Conservation (phyloP, 2,113 vertebrate species). For the Bucco capensis region DNA sequence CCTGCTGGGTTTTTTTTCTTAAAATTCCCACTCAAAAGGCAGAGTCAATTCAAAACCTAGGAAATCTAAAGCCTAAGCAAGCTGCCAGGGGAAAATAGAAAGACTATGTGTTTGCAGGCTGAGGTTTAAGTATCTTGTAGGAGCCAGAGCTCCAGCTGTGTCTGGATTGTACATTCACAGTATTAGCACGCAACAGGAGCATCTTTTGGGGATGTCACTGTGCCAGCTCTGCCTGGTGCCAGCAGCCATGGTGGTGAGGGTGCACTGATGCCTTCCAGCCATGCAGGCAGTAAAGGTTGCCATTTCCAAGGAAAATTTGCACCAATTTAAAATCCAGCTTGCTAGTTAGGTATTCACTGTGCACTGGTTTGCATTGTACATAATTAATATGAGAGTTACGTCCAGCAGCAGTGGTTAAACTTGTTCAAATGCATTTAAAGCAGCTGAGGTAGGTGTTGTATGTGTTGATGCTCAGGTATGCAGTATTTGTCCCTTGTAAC, state of each 20-base stretch:
- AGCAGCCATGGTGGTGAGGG: neutral
- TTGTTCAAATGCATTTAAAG: conserved; percentile 5
- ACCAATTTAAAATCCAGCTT: neutral
- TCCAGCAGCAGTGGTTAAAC: neutral
- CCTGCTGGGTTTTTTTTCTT: neutral
- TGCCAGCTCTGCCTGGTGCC: neutral
- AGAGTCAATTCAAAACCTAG: conserved; percentile 22
- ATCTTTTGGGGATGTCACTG: neutral
- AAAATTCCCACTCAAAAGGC: conserved; percentile 50
- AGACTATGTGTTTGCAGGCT: neutral
- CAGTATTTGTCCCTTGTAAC: neutral
- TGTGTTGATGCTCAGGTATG: neutral
- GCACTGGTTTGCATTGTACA: accelerated
- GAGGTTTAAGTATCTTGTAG: neutral
- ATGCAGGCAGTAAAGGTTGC: neutral
- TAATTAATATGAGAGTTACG: neutral
- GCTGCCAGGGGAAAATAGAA: conserved; percentile 26
- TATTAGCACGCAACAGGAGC: neutral
- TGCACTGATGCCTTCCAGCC: neutral
- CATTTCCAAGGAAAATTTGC: neutral
- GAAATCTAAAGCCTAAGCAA: conserved; percentile 21
- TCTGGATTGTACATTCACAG: neutral
- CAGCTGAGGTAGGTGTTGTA: neutral
- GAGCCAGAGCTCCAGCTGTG: conserved; percentile 18
- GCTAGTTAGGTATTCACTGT: neutral